Evolutionary conservation across 2,888 invertebrate genomes (phyloP).

Genomic region (Platycheirus albimanus): DNA sequence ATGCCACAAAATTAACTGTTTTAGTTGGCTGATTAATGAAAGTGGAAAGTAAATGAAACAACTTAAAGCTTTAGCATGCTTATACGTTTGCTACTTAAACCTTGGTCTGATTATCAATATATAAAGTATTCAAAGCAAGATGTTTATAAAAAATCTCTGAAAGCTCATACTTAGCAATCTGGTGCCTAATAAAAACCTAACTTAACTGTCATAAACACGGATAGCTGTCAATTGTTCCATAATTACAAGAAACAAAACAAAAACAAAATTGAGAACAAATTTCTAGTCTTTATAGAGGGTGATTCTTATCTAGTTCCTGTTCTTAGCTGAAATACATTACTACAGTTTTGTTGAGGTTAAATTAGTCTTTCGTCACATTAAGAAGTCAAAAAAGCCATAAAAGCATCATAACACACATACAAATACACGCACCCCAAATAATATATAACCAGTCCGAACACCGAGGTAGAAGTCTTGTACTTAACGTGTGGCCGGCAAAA

Average conservation of each 20-base stretch:
- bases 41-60: too few species aligned
- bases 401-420: constrained; percentile 44
- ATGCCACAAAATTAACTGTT: too few species aligned
- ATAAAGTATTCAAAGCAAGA: too few species aligned
- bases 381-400: constrained; percentile 56
- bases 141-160: too few species aligned
- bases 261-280: constrained; percentile 6
- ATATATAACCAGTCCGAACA: constrained; percentile 20
- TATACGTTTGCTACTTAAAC: too few species aligned
- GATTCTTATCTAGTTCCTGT: constrained; percentile 18
- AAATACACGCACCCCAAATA: constrained; percentile 51
- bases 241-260: constrained; percentile 2
- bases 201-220: constrained; percentile 27
- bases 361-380: constrained; percentile 43
- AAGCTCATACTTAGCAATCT: too few species aligned
- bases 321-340: constrained; percentile 18
- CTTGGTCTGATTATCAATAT: too few species aligned
- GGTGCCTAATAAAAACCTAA: not conserved
- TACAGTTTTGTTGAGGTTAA: constrained; percentile 51
- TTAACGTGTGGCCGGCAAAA: constrained; percentile 26
- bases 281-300: constrained; percentile 15
- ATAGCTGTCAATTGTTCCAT: constrained; percentile 14
- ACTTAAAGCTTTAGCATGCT: too few species aligned
- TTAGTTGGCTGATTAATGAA: too few species aligned
- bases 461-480: constrained; percentile 10